Percentiles rank a stretch among this genome's conserved stretches.
These are phyloP conservation scores for Boulengeromyrus knoepffleri DNA, from an alignment of 2,113 vertebrate genomes.

Conservation along the genomic window DNA sequence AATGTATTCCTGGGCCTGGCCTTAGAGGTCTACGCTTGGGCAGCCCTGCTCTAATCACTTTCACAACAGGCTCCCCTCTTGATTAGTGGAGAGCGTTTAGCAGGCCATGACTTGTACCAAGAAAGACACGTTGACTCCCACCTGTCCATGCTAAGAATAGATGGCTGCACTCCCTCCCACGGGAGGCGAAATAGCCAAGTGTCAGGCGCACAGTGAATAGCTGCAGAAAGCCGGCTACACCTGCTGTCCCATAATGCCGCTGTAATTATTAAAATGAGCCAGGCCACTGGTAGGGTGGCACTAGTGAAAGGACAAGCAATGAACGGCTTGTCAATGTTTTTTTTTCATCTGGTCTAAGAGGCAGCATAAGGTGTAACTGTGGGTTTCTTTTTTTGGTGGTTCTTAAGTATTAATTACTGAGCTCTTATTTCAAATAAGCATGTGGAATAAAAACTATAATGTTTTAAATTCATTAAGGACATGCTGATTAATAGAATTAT, in stretches of 20 bases:
- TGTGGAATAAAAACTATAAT: neutral
- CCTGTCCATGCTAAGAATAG: neutral
- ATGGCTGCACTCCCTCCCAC: neutral
- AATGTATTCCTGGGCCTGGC: neutral
- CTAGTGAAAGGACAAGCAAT: neutral
- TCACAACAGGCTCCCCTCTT: slow-evolving; percentile 1
- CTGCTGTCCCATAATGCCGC: neutral
- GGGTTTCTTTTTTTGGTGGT: neutral
- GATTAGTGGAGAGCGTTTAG: neutral
- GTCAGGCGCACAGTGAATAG: neutral
- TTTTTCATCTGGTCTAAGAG: neutral
- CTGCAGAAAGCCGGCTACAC: neutral
- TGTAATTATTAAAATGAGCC: slow-evolving; percentile 1
- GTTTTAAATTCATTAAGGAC: slow-evolving; percentile 6
- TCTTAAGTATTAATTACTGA: slow-evolving; percentile 13
- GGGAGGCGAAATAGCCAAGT: neutral
- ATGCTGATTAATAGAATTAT: slow-evolving; percentile 14
- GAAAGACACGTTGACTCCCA: neutral
- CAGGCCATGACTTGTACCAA: neutral
- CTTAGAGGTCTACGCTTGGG: neutral
- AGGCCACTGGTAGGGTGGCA: neutral
- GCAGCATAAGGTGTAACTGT: neutral
- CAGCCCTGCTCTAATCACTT: neutral
- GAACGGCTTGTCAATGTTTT: neutral
- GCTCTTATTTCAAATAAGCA: neutral